Base-by-base conservation (phyloP, 2,797 vertebrate species). In the Emys orbicularis region DNA sequence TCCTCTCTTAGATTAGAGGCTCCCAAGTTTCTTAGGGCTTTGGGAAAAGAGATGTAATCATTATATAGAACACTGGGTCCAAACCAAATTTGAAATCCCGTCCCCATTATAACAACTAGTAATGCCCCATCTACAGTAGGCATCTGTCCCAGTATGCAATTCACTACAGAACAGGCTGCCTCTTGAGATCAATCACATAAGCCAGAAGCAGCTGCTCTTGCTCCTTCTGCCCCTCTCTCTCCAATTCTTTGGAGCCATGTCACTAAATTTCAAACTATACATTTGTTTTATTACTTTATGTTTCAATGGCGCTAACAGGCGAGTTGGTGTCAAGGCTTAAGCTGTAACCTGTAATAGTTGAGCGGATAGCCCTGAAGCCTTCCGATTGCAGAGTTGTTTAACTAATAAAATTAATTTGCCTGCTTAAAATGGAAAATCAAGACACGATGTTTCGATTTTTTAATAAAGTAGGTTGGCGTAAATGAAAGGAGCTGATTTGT, bases 161-260 rank as follows among this genome's bases (percentile, higher is more conserved):
- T 93, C 85, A 86, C 88, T 93, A 87, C 82, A 97, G 93, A 92
- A 94, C 91, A 86, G 88, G 86, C 91, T 97, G 95, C 88, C 96
- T 96, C 97, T 56, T 0, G 97, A 98, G 96, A 95, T 95, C 92
- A 94, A 92, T 95, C 92, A 97, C 97, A 96, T 96, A 96, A 97
- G 93, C 61, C 97, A 93, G 84, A 91, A 97, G 93, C 98, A 98
- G 97, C 97, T 98, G 98, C 93, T 97, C 47, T 83, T 92, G 96
- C 91, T 97, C 89, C 91, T 97, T 86, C 74, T 88, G 47, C 83
- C 97, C 59, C 96, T 5, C 92, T 94, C 96, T 96, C 23, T 94
- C 88, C 95, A 92, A 89, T 96, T 97, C 96, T 97, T 96, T 92
- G 94, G 91, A 97, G 93, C 90, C 3, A 0, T 96, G 94, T 98